These are phyloP conservation scores for Neofelis nebulosa DNA, from an alignment of 2,113 vertebrate species.

Conservation along the genomic window DNA sequence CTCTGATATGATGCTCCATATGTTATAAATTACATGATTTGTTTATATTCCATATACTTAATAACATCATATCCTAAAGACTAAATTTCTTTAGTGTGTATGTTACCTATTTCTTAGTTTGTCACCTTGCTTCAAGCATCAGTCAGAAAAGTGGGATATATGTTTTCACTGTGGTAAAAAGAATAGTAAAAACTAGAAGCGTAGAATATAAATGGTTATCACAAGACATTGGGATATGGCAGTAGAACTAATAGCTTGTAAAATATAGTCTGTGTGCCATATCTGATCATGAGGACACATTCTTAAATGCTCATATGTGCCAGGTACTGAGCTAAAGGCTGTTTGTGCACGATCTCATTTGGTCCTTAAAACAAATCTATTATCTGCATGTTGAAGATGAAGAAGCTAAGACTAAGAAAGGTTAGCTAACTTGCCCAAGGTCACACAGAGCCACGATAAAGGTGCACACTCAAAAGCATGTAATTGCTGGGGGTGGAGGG, in stretches of 20 bases:
- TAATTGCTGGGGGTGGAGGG: background rate
- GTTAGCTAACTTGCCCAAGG: conserved; percentile 46
- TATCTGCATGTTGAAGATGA: background rate
- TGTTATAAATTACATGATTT: background rate
- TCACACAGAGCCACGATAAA: background rate
- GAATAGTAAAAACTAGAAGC: background rate
- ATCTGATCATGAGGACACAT: background rate
- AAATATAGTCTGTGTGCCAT: background rate
- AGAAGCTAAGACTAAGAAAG: background rate
- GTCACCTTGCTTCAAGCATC: background rate
- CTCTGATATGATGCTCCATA: background rate
- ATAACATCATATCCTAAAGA: background rate
- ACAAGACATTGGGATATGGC: background rate
- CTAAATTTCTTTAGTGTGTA: background rate
- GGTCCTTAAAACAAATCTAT: background rate
- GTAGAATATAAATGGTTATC: background rate
- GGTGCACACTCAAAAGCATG: background rate
- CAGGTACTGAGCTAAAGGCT: background rate
- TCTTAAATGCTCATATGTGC: background rate
- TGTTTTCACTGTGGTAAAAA: background rate
- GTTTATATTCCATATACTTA: background rate
- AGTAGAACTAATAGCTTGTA: background rate
- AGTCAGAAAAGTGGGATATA: background rate
- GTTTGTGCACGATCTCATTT: background rate
- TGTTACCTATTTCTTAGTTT: background rate